Evolutionary conservation across 2,113 vertebrate species (phyloP), one percentile per base, ranked within the genome.

Genomic region (Myrmecophaga tridactyla): DNA sequence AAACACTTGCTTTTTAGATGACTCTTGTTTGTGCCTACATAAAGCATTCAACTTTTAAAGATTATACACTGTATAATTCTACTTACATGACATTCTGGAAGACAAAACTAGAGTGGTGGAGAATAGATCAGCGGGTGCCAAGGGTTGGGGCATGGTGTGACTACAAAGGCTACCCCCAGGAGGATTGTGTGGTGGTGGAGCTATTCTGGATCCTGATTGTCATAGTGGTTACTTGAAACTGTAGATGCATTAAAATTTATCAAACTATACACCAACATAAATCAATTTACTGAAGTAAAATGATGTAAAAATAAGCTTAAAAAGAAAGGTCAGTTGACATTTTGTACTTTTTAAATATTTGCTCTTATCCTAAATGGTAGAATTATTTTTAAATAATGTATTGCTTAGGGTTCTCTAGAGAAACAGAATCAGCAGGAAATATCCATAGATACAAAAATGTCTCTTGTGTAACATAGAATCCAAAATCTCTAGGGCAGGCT

Each of bases 11-110:
- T 53, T 2, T n/a, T 82, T 76, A 51, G 7, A 39, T 93, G 58
- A 82, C 77, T 90, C 36, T 95, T 96, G 7, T 96, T 95, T 94
- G 76, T 75, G 77, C 86, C 46, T 51, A 73, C 7, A 76, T 41
- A 12, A 23, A 96, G 60, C 39, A 69, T 95, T 90, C 78, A 86
- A 63, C 0, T 29, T 63, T 31, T 63, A 86, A 92, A 82, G 58
- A 23, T 94, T 81, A 65, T 73, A 73, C 69, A 11, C 1, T 72
- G 7, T 58, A 29, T 89, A 89, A 94, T 95, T 94, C 88, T 29
- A 87, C 41, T 85, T 88, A 72, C 82, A 39, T 87, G 86, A 89
- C 36, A 89, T 63, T 81, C 25, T 89, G 46, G 69, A 85, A 95
- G 75, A 94, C 92, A 76, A 89, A 93, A 46, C 10, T 84, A 27